Base-by-base conservation (phyloP, 2,888 invertebrate species). In the Exocentrus adspersus region DNA sequence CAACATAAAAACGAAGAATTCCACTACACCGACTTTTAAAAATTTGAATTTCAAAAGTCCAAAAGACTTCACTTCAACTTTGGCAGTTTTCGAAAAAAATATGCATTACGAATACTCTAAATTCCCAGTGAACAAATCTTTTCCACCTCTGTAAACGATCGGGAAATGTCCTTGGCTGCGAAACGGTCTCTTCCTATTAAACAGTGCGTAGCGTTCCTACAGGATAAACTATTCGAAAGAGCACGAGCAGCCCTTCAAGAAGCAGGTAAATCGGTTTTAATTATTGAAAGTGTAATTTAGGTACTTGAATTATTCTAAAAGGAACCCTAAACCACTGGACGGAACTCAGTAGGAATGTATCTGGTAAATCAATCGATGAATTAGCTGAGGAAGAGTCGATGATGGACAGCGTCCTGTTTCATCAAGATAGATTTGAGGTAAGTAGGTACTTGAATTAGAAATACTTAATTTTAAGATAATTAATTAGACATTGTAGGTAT, bases 341-440 rank as follows among this genome's bases (percentile, higher is more conserved):
- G 1, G 65, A 65, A 20, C 41, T 65, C 12, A 12, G 16, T 20
- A 21, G 19, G n/a, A 20, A 20, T 48, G 46, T 2, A 0, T 2
- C 24, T 24, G 24, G 24, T 6, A 7, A 16, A n/a, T 21, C 14
- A 4, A 24, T 24, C 16, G 24, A 21, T 42, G 42, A 28, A 37
- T 28, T 19, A 17, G 12, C 32, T 20, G 9, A 9, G 12, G 10
- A 12, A 51, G 10, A 12, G 42, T 28, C 43, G 4, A 64, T 54
- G 45, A 69, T 69, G 69, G 69, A 69, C 30, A 62, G 61, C 4
- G 64, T 69, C 19, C 61, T 69, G 28, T 69, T 69, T 50, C 67
- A 67, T 19, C 61, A 60, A 37, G 69, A 69, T 37, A 54, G 69
- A 52, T 69, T 69, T 50, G 69, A 69, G 48, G 53, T 69, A 2